Base-by-base conservation (phyloP, 2,113 vertebrate genomes). In the Gila orcuttii region DNA sequence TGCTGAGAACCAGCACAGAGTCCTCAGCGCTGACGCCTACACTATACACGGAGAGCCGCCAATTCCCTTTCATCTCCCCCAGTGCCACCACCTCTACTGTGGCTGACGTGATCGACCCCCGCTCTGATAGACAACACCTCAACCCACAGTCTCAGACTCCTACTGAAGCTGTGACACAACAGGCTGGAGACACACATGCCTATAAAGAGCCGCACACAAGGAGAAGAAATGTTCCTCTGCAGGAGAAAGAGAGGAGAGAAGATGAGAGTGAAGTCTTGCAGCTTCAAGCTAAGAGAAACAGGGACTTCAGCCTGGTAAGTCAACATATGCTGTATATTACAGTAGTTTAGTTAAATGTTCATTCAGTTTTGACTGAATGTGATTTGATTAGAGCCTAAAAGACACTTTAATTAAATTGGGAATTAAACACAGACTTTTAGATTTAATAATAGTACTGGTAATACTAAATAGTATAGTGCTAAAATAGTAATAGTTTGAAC, bases 231-330 rank as follows among this genome's bases (percentile, higher is more conserved):
- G 52, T 23, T 81, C 79, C n/a, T 81, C n/a, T 64, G 60, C 23
- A 28, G 60, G 92, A 89, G 89, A 78, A 90, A 90, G 90, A 91
- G 90, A 93, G 82, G 90, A 68, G 92, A 91, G 87, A 89, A 75
- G 68, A 55, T 11, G 23, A 33, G 42, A 71, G 19, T 31, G 19
- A 33, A 77, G 31, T 31, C 64, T 23, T 31, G 9, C 28, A 82
- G n/a, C 57, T 73, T 66, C 9, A 74, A 12, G 42, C 42, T 82
- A 45, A 76, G 69, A 64, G 59, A 66, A 36, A 69, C 39, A 80
- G 91, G 91, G 50, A 42, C 21, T 60, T 60, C 55, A 79, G 52
- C 17, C 55, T 79, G 77, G 77, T 79, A 79, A 79, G 77, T 79
- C 25, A 77, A 77, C 17, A 77, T 47, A 75, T 75, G 73, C 42